phyloP scores from a whole-genome alignment of 2,113 vertebrate species.

The Siphamia tubifer region DNA sequence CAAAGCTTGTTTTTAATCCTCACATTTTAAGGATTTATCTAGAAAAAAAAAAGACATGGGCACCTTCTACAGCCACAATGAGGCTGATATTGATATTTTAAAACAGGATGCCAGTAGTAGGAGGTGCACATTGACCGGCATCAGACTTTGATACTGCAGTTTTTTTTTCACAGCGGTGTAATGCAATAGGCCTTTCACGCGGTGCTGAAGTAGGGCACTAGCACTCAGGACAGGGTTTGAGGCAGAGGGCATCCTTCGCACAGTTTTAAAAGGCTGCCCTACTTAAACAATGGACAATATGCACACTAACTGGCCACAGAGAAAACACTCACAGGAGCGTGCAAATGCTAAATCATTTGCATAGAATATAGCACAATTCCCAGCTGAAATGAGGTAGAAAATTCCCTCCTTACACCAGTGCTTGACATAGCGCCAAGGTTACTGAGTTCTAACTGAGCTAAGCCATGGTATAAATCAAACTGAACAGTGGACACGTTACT shows the following conservation, averaged over 20 bases:
- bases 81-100: too few relatives aligned
- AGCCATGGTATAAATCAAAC: constrained; percentile 7
- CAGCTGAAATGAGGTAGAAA: constrained; percentile 10
- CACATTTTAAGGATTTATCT: too few relatives aligned
- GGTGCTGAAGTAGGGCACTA: constrained; percentile 26
- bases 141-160: neutral
- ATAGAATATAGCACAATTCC: constrained; percentile 28
- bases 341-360: constrained; percentile 30
- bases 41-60: too few relatives aligned
- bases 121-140: neutral
- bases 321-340: constrained; percentile 44
- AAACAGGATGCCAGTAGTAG: neutral
- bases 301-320: constrained; percentile 47
- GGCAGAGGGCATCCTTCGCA: constrained; percentile 28
- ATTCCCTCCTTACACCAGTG: neutral
- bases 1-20: too few relatives aligned
- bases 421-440: constrained; percentile 17
- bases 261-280: constrained; percentile 34
- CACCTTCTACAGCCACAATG: too few relatives aligned
- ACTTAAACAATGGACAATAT: constrained; percentile 56
- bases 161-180: neutral
- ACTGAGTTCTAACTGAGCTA: constrained; percentile 16
- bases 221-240: constrained; percentile 11
- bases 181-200: neutral
- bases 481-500: neutral